Base-by-base conservation (phyloP, 2,113 vertebrate species). In the Tonatia bakeri region DNA sequence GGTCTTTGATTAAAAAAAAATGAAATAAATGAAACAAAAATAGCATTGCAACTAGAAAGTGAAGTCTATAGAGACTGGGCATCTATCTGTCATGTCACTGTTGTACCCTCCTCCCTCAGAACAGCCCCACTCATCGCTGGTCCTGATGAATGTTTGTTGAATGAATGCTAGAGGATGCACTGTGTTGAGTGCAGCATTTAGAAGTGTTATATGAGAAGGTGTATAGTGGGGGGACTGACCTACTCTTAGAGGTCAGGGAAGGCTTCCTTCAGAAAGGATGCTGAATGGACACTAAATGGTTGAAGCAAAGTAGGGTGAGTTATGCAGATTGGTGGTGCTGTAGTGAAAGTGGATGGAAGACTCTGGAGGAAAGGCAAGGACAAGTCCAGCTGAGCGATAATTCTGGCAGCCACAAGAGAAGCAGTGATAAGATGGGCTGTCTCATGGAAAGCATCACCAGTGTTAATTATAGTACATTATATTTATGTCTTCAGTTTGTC, bases 311-410 rank as follows among this genome's bases (percentile, higher is more conserved):
- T 2, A 24, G 26, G 40, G 12, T 16, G 9, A 45, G 40, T n/a
- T 17, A 22, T 0, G 5, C 19, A 3, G 17, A 10, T 9, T n/a
- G 7, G 24, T 31, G 20, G 0, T 24, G 7, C 9, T 14, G 0
- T 7, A 65, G 33, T 45, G n/a, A 64, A 61, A 84, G 38, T 22
- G 33, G 38, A 65, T 28, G 36, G 36, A n/a, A 50, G 26, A 36
- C 15, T 31, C 33, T 33, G 5, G 7, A 33, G 31, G 7, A 45
- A 19, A 36, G 4, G 33, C 45, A 87, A 52, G 3, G 8, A 61
- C 33, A 86, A 40, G 11, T 52, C 43, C 16, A 76, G 13, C 9
- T 5, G 22, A 54, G 22, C 54, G 14, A 40, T 43, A 50, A 33
- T 50, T 43, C n/a, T 73, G 43, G 40, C n/a, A 85, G 38, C 15